phyloP scores from a whole-genome alignment of 2,888 invertebrate genomes.

The Esperia sulphurella region DNA sequence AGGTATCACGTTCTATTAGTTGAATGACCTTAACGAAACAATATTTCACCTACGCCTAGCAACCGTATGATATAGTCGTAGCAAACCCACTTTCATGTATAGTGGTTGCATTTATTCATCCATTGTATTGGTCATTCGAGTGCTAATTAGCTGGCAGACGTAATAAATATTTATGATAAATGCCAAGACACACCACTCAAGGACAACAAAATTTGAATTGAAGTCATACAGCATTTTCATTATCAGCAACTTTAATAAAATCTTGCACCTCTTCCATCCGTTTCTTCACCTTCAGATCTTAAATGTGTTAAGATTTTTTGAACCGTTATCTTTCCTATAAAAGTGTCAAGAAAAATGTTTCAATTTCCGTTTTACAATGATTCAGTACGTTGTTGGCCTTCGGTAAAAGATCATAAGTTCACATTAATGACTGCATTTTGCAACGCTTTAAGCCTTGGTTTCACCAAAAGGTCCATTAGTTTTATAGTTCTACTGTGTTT shows the following conservation, averaged over 20 bases:
- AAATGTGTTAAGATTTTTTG: too few species aligned
- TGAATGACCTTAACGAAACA: slow-evolving; percentile 42
- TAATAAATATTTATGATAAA: slow-evolving; percentile 29
- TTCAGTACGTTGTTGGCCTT: slow-evolving; percentile 8
- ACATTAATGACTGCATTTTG: slow-evolving; percentile 15
- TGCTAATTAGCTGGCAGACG: slow-evolving; percentile 35
- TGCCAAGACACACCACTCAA: slow-evolving; percentile 16
- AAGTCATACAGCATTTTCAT: too few species aligned
- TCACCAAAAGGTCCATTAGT: slow-evolving; percentile 18
- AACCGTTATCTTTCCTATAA: not conserved
- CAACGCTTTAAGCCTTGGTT: slow-evolving; percentile 27
- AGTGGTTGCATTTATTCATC: slow-evolving; percentile 3
- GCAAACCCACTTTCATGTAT: slow-evolving; percentile 14
- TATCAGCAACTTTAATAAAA: too few species aligned
- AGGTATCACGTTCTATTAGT: slow-evolving; percentile 32
- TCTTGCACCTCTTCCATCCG: too few species aligned
- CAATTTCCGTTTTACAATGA: slow-evolving; percentile 10
- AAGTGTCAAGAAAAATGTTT: slow-evolving; percentile 2
- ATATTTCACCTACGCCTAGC: slow-evolving; percentile 47
- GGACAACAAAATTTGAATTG: too few species aligned
- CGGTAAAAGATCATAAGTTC: slow-evolving; percentile 1
- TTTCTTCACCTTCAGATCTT: too few species aligned
- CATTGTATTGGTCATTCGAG: slow-evolving; percentile 29
- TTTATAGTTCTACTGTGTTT: slow-evolving; percentile 27
- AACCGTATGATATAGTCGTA: slow-evolving; percentile 25